phyloP scores from a whole-genome alignment of 2,113 vertebrate genomes.

The Hyaena hyaena region DNA sequence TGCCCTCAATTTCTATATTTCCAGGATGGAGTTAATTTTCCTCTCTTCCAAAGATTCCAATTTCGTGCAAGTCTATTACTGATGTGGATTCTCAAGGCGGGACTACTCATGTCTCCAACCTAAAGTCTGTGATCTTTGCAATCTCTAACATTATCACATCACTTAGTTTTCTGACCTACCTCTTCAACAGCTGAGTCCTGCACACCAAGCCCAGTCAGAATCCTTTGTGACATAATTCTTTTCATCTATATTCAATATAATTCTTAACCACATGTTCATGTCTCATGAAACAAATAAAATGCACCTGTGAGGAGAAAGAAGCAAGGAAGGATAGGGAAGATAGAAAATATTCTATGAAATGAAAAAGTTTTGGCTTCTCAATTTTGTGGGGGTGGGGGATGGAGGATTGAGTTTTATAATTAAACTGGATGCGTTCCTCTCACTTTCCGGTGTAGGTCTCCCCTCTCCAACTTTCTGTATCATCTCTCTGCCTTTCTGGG shows the following conservation, averaged over 20 bases:
- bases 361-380: neutral
- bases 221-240: neutral
- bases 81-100: neutral
- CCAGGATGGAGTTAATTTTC: neutral
- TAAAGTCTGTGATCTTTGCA: neutral
- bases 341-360: neutral
- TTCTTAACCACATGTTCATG: neutral
- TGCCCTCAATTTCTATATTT: neutral
- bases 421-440: neutral
- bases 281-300: neutral
- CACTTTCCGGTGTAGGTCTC: neutral
- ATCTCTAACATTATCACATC: neutral
- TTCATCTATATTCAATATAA: neutral
- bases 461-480: neutral
- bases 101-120: neutral
- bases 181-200: neutral
- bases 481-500: neutral
- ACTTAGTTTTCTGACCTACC: neutral
- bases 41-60: neutral
- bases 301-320: neutral
- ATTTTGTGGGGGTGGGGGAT: neutral
- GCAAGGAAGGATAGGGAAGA: neutral
- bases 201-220: rapidly evolving
- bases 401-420: neutral
- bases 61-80: neutral